A percentile compares a stretch with the other conserved stretches of the same genome.
These are phyloP conservation scores for Echeneis naucrates DNA, from an alignment of 2,797 vertebrate genomes.

Conservation along the genomic window DNA sequence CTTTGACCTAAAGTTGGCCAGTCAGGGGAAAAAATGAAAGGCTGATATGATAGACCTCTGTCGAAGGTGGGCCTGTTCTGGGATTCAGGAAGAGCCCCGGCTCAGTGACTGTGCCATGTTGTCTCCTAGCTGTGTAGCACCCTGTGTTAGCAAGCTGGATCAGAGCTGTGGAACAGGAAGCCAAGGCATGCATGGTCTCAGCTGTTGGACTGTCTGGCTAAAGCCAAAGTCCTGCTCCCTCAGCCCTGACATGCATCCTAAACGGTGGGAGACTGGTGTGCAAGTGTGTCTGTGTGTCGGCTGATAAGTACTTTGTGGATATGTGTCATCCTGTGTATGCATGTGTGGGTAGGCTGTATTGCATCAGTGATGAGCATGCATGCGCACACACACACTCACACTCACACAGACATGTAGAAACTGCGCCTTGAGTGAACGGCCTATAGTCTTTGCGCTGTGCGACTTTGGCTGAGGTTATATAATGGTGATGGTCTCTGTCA, in stretches of 20 bases:
- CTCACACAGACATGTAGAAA: constrained; percentile 8
- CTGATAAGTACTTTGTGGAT: constrained; percentile 30
- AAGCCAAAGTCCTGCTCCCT: constrained; percentile 53
- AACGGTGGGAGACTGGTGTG: constrained; percentile 49
- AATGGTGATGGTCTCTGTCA: constrained; percentile 68
- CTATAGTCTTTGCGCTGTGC: constrained; percentile 31
- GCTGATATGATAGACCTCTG: constrained; percentile 22
- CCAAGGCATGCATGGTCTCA: constrained; percentile 59
- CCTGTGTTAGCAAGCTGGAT: constrained; percentile 58
- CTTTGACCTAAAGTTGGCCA: constrained; percentile 34
- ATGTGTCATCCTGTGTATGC: neutral
- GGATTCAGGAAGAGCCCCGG: constrained; percentile 57
- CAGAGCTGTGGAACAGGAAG: constrained; percentile 56
- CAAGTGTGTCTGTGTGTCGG: constrained; percentile 23
- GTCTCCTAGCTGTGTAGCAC: constrained; percentile 52
- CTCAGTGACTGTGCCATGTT: constrained; percentile 46
- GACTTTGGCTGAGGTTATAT: constrained; percentile 65
- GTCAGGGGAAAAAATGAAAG: constrained; percentile 42
- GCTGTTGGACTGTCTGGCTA: constrained; percentile 63
- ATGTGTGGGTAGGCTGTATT: constrained; percentile 7
- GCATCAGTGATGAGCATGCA: neutral
- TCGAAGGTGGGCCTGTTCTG: constrained; percentile 36
- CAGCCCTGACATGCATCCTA: constrained; percentile 68
- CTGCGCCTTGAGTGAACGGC: constrained; percentile 11
- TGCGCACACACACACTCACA: constrained; percentile 7